A percentile compares a stretch with the other conserved stretches of the same genome.
Conservation (phyloP, 1,140 invertebrate species). For the Procambarus clarkii region DNA sequence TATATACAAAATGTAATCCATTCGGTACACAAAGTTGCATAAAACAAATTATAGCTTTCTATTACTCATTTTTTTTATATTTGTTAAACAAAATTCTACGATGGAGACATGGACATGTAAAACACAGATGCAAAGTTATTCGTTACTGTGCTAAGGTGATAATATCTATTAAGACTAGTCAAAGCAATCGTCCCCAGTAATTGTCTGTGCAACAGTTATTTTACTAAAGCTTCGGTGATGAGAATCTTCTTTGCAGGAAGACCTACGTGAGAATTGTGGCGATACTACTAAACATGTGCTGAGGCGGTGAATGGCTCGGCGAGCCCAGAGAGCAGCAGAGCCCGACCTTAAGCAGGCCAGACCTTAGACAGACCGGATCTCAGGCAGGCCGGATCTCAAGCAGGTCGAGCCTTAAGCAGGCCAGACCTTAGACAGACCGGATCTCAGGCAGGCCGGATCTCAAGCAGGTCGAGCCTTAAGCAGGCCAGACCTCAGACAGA, state of each 20-base stretch:
- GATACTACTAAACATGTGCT: constrained; percentile 41
- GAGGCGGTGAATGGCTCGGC: constrained; percentile 18
- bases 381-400: not conserved
- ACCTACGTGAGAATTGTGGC: constrained; percentile 61
- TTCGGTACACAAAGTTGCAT: too few species aligned
- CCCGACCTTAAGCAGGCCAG: constrained; percentile 11
- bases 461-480: not conserved
- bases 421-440: not conserved
- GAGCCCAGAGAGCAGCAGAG: constrained; percentile 7
- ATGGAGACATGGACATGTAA: too few species aligned
- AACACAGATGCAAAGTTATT: too few species aligned
- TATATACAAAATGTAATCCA: not conserved
- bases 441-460: not conserved
- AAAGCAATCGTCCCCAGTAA: not conserved
- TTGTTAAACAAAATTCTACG: too few species aligned
- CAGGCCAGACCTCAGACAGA: not conserved
- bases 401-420: constrained; percentile 6
- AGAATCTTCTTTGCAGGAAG: not conserved
- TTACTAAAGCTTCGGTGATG: constrained; percentile 17
- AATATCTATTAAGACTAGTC: not conserved
- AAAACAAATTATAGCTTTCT: too few species aligned
- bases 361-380: not conserved
- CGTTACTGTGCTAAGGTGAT: not conserved
- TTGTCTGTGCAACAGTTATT: not conserved
- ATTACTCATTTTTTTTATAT: too few species aligned